Conservation (phyloP, 2,888 invertebrate species). For the Euplagia quadripunctaria region DNA sequence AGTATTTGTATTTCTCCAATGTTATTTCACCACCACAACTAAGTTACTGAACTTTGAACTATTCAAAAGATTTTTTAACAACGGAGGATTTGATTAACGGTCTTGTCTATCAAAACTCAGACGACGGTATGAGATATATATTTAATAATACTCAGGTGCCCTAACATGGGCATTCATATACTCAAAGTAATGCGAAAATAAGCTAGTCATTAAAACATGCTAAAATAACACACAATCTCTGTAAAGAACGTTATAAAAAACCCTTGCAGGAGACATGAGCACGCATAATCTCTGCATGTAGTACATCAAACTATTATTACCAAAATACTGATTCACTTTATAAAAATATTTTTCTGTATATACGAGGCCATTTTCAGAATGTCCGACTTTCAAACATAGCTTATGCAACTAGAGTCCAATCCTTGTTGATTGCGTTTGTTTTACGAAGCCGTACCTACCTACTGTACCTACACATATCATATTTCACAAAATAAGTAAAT, state of each 20-base stretch:
- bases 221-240: background rate
- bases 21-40: too few species aligned
- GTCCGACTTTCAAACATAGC: constrained; percentile 25
- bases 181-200: background rate
- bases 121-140: too few species aligned
- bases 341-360: constrained; percentile 24
- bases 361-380: constrained; percentile 44
- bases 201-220: background rate
- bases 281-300: constrained; percentile 12
- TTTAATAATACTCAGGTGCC: background rate
- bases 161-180: background rate
- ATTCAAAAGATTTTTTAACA: too few species aligned
- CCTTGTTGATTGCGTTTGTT: constrained; percentile 8
- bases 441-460: constrained; percentile 19
- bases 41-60: too few species aligned
- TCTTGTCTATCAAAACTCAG: too few species aligned
- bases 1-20: too few species aligned
- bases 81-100: too few species aligned
- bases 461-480: background rate
- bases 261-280: background rate
- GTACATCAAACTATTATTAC: constrained; percentile 39
- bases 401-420: constrained; percentile 15
- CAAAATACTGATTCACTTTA: constrained; percentile 42
- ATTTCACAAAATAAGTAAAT: constrained; percentile 11
- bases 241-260: background rate